These are phyloP conservation scores for Anomalospiza imberbis DNA, from an alignment of 2,797 vertebrate species.

Conservation along the genomic window DNA sequence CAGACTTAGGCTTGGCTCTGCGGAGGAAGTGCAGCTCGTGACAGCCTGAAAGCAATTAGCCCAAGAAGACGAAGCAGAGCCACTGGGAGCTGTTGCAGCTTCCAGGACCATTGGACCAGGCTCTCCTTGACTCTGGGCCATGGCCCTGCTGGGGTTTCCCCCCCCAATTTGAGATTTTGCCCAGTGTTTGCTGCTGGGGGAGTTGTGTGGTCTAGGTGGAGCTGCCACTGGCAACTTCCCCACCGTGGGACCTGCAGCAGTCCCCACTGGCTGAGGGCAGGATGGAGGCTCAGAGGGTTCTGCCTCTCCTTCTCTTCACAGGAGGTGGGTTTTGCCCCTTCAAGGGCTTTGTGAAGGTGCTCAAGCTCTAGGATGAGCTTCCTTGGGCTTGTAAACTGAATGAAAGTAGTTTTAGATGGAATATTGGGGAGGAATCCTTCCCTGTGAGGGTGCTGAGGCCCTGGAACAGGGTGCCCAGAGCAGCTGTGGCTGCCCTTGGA, in stretches of 20 bases:
- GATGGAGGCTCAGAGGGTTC: not conserved
- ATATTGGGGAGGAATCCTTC: not conserved
- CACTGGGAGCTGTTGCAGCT: not conserved
- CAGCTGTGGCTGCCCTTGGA: not conserved
- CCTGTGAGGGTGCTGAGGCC: fast-evolving
- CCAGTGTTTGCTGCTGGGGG: not conserved
- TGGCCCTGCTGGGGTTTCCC: not conserved
- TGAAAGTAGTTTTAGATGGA: fast-evolving
- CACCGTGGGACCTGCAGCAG: fast-evolving
- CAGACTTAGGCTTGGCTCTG: constrained; percentile 23
- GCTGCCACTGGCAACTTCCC: fast-evolving
- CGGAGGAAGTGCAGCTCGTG: not conserved
- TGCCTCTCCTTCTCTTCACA: not conserved
- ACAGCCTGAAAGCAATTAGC: constrained; percentile 32
- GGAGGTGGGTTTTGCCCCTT: not conserved
- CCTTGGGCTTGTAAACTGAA: too few relatives aligned
- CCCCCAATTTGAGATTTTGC: not conserved
- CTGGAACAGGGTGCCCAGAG: not conserved
- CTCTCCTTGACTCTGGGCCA: not conserved
- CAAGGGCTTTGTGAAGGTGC: not conserved
- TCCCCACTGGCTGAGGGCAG: not conserved
- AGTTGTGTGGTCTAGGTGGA: not conserved
- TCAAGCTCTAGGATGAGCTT: not conserved
- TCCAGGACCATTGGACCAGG: not conserved
- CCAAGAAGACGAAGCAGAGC: constrained; percentile 1